Evolutionary conservation across 2,797 vertebrate genomes (phyloP).

Genomic region (Stomatorhinus walkeri): DNA sequence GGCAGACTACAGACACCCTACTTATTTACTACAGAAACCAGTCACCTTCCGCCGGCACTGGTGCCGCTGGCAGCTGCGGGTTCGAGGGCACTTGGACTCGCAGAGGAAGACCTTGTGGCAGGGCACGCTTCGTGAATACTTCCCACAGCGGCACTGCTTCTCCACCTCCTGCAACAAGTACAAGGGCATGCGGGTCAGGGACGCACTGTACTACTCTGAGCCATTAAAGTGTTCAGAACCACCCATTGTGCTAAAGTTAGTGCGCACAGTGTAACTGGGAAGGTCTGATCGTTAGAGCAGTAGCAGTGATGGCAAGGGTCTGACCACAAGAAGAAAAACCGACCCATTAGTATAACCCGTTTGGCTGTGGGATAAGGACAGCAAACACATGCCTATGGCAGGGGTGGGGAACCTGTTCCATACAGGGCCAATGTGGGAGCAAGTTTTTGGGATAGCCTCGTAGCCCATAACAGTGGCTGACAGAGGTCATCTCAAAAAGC

Average conservation of each 20-base stretch:
- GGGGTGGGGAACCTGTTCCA: neutral
- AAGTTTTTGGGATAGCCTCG: neutral
- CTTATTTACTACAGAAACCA: neutral
- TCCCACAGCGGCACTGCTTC: conserved; percentile 85
- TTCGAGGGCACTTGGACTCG: conserved; percentile 82
- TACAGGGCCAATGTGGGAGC: neutral
- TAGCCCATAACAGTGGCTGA: neutral
- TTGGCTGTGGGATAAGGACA: neutral
- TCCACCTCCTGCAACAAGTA: conserved; percentile 74
- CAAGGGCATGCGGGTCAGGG: neutral
- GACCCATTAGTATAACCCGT: neutral
- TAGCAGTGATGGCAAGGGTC: neutral
- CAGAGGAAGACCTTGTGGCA: conserved; percentile 90
- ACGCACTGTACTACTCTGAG: neutral
- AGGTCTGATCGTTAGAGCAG: neutral
- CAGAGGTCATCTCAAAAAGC: neutral
- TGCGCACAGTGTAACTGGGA: neutral
- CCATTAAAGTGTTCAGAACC: neutral
- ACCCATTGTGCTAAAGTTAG: neutral
- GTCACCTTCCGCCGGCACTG: conserved; percentile 81
- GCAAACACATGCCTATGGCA: neutral
- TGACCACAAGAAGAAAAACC: neutral
- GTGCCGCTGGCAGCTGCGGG: conserved; percentile 80
- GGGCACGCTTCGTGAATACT: conserved; percentile 73
- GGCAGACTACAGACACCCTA: neutral